Base-by-base conservation (phyloP, 2,797 vertebrate species). In the Podargus strigoides region DNA sequence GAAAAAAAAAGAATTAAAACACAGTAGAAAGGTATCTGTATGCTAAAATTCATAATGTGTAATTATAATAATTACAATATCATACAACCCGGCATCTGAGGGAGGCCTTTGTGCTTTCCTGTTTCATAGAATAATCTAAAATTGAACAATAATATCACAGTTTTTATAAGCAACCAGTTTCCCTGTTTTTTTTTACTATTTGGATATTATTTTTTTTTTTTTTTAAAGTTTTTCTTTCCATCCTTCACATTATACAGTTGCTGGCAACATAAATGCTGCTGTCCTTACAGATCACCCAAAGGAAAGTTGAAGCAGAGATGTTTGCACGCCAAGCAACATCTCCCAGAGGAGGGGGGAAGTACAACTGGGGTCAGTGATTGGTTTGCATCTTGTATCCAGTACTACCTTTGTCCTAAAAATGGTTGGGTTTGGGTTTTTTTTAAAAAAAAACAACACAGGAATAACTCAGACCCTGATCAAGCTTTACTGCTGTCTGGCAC, bases 51-150 rank as follows among this genome's bases (percentile, higher is more conserved):
- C 98, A 98, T 98, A 97, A 98, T 98, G 97, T 98, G 98, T 98
- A 98, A 98, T 98, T 99, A 98, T 98, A 96, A 97, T 98, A 98
- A 98, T 99, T 98, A 99, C 98, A 98, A 97, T 98, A 98, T 98
- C 98, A 97, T 99, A 98, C 98, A 99, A 98, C 98, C 98, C 97
- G 97, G 98, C 98, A 98, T 98, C 96, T 96, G 95, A 97, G 98
- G 98, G 96, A 97, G 98, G 98, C 97, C 98, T 98, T 97, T 99
- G 99, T 99, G 98, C 98, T 99, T 99, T 98, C 98, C 98, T 96
- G 95, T 96, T 91, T 96, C 83, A 97, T 96, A 98, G 97, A 93
- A 97, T 97, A 93, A 95, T 95, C 97, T 98, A 97, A 98, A 98
- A 96, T 87, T 89, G 83, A 96, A 93, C 97, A 95, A 93, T 93